These are phyloP conservation scores for Lepidothrix coronata DNA, from an alignment of 2,113 vertebrate species.

Conservation along the genomic window DNA sequence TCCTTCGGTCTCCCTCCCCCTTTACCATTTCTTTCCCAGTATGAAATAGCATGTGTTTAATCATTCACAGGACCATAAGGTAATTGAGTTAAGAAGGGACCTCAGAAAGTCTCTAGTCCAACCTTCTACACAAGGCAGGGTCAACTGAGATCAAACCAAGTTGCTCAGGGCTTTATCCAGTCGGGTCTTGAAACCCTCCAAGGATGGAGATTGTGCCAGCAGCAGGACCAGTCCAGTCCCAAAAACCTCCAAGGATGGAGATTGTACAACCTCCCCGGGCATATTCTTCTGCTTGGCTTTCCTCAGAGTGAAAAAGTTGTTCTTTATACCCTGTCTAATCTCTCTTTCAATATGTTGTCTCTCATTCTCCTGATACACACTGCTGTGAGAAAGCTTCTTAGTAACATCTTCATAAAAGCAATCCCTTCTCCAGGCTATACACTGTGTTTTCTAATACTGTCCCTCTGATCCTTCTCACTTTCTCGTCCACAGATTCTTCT, in stretches of 20 bases:
- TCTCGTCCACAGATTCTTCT: not conserved
- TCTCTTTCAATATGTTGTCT: not conserved
- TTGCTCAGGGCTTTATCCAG: not conserved
- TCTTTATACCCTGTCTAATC: not conserved
- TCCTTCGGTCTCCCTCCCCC: not conserved
- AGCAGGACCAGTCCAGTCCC: no score
- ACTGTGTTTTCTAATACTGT: not conserved
- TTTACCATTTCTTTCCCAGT: not conserved
- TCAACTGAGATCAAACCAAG: not conserved
- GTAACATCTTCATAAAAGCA: not conserved
- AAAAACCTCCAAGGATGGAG: not conserved
- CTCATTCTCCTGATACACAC: not conserved
- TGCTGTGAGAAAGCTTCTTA: not conserved
- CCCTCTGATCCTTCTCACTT: not conserved
- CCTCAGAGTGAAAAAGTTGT: not conserved
- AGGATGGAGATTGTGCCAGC: not conserved
- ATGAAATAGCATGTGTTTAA: not conserved
- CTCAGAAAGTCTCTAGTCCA: not conserved
- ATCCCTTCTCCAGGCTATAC: not conserved
- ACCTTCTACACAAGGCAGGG: not conserved
- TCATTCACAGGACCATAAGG: not conserved
- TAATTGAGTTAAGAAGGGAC: not conserved
- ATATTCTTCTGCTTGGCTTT: not conserved
- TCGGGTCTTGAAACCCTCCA: not conserved
- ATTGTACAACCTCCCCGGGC: not conserved